phyloP scores from a whole-genome alignment of 2,888 invertebrate genomes.

The Stomorhina lunata region DNA sequence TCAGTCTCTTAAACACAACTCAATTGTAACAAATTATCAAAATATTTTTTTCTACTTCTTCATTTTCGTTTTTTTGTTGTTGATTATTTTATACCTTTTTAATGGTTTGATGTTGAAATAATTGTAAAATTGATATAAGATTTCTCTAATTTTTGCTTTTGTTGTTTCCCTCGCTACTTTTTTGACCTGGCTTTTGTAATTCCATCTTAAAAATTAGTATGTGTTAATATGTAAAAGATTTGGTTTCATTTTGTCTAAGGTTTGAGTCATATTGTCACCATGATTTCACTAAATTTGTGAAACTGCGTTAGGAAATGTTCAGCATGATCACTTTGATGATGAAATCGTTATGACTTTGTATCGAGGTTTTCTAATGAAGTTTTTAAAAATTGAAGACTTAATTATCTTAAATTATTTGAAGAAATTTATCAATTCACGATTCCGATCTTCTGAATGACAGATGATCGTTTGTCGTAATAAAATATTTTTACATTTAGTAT shows the following conservation, averaged over 20 bases:
- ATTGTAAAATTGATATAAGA: neutral
- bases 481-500: too few relatives aligned
- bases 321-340: neutral
- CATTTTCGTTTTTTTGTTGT: neutral
- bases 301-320: neutral
- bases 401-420: neutral
- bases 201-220: slow-evolving; percentile 20
- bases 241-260: neutral
- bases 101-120: slow-evolving; percentile 4
- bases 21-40: slow-evolving; percentile 66
- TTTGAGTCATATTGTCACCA: slow-evolving; percentile 13
- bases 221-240: slow-evolving; percentile 20
- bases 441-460: too few relatives aligned
- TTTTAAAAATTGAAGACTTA: neutral
- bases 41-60: slow-evolving; percentile 22
- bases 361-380: neutral
- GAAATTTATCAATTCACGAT: neutral
- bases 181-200: neutral
- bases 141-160: neutral
- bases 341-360: neutral
- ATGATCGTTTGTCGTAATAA: too few relatives aligned
- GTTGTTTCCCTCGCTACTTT: neutral
- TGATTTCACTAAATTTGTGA: slow-evolving; percentile 8
- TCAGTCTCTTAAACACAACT: slow-evolving; percentile 25
- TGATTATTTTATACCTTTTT: slow-evolving; percentile 6